Base-by-base conservation (phyloP, 1,140 invertebrate species). In the Heliothis virescens region DNA sequence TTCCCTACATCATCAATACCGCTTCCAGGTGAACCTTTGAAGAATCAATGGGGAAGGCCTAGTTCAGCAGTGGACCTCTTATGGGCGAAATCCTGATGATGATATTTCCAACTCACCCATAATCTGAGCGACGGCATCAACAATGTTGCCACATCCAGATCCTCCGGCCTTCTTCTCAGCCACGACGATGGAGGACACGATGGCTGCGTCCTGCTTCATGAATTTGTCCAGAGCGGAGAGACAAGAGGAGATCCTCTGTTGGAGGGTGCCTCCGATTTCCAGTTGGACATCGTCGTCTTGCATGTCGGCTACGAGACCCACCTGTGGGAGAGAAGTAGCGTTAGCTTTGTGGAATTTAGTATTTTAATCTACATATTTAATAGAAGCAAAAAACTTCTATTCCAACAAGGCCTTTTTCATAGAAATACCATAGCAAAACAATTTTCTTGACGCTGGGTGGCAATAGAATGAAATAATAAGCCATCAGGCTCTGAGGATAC, bases 161-260 rank as follows among this genome's bases (percentile, higher is more conserved):
- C 93, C 94, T 11, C 95, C 95, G 0, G 92, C 89, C 74, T 95
- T 94, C 91, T 97, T 97, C 85, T 98, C 97, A 3, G 97, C 97
- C 0, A 97, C 96, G 0, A 98, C 97, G 93, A 97, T 97, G 85
- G 97, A 97, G 0, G 97, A 96, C 2, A 98, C 96, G 41, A 98
- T 96, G 7, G 96, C 87, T 3, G 95, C 88, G 5, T 95, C 87
- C 82, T 96, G 96, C 69, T 95, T 96, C 12, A 99, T 89, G 91
- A 99, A 97, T 41, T 95, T 95, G 86, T 97, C 96, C 47, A 97
- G 81, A 4, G 96, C 93, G 79, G 96, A 90, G 1, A 99, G 94
- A 94, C 98, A 98, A 0, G 96, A 98, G 0, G 96, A 95, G 79
- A 99, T 98, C 86, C 97, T 95, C 92, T 99, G 98, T 82, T 98